Conservation (phyloP, 2,888 invertebrate species). For the Kryphioiulus occultus region DNA sequence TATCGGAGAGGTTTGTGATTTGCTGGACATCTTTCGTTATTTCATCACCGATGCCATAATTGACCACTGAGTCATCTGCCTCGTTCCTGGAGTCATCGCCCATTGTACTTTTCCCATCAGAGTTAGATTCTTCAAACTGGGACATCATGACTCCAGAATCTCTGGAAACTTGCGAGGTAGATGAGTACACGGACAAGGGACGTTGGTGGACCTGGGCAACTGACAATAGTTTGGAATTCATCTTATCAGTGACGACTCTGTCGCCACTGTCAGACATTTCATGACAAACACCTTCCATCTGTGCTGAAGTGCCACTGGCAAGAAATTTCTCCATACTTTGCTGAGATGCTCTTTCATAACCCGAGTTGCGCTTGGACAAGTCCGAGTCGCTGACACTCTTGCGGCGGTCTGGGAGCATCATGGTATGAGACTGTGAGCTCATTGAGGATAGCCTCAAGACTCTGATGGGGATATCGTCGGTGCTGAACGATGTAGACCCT, state of each 20-base stretch:
- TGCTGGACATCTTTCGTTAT: not conserved
- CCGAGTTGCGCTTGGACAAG: not conserved
- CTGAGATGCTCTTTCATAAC: not conserved
- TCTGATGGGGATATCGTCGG: not conserved
- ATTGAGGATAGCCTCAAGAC: not conserved
- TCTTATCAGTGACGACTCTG: not conserved
- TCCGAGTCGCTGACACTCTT: conserved; percentile 45
- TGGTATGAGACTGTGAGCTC: not conserved
- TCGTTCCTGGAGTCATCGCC: not conserved
- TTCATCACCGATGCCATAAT: not conserved
- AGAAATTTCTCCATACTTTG: not conserved
- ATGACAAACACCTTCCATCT: not conserved
- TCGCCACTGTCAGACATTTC: not conserved
- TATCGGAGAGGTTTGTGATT: not conserved
- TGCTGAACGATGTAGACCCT: not conserved
- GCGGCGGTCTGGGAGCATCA: not conserved
- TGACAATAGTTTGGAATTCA: not conserved
- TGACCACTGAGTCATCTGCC: not conserved
- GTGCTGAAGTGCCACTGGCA: not conserved
- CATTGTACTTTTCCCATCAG: not conserved
- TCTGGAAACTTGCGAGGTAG: conserved; percentile 45
- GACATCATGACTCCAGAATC: conserved; percentile 52
- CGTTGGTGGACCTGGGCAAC: not conserved
- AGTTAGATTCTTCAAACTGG: not conserved
- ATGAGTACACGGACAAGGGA: conserved; percentile 48